These are phyloP conservation scores for Cheilosia pagana DNA, from an alignment of 2,888 invertebrate genomes.

Conservation along the genomic window DNA sequence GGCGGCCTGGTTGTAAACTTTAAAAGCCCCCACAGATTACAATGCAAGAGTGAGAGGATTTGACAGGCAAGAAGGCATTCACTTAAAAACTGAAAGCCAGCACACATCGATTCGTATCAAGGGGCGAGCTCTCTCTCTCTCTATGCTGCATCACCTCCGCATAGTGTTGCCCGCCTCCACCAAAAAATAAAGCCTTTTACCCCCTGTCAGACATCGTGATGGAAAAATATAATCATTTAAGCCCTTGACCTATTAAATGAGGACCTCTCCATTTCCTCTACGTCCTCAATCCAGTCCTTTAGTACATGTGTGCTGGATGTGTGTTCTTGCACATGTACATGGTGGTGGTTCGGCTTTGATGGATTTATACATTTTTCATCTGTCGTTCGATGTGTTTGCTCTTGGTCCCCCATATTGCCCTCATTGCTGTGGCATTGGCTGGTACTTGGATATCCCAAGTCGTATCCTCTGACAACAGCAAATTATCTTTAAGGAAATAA, in stretches of 20 bases:
- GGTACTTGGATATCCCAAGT: slow-evolving; percentile 5
- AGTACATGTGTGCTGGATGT: neutral
- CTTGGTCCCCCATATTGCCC: neutral
- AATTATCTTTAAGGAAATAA: slow-evolving; percentile 58
- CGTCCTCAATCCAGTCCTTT: slow-evolving; percentile 36
- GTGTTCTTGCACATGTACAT: neutral
- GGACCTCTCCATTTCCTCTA: slow-evolving; percentile 55
- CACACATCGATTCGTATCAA: slow-evolving; percentile 67
- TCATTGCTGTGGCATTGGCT: neutral
- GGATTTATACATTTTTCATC: slow-evolving; percentile 12
- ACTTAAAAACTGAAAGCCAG: slow-evolving; percentile 52
- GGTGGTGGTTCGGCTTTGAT: neutral
- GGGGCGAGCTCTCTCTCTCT: slow-evolving; percentile 14
- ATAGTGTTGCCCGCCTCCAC: neutral
- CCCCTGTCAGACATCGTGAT: slow-evolving; percentile 59
- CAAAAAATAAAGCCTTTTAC: neutral
- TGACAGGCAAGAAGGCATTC: slow-evolving; percentile 58
- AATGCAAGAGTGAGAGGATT: slow-evolving; percentile 37
- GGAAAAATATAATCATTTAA: slow-evolving; percentile 66
- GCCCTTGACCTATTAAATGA: slow-evolving; percentile 73
- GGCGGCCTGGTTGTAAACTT: slow-evolving; percentile 26
- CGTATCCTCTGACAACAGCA: slow-evolving; percentile 15
- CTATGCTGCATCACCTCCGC: slow-evolving; percentile 36
- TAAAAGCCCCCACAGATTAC: slow-evolving; percentile 49
- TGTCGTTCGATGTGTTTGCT: slow-evolving; percentile 29